Evolutionary conservation across 2,113 vertebrate genomes (phyloP), one percentile per base, ranked within the genome.

Genomic region (Crotophaga sulcirostris): DNA sequence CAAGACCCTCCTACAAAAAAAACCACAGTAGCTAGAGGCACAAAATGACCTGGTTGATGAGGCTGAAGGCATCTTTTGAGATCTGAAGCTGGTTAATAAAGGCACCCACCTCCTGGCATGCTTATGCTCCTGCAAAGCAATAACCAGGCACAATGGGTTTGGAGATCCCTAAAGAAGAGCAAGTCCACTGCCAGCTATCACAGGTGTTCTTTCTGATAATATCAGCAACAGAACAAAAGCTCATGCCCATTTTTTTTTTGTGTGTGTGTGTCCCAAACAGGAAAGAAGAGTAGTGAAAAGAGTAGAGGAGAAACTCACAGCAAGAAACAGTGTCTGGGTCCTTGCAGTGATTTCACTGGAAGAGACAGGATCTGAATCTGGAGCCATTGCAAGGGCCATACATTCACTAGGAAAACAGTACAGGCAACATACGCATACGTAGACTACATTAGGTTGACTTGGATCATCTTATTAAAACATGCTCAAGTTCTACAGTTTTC

Each of bases 391-490:
- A 74, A 49, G 8, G 25, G 73, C 89, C 77, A 58, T 18, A 45
- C 11, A 24, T 81, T 93, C 62, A 42, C 67, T 59, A 45, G 13
- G 31, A 58, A 55, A 10, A 82, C 31, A 90, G 51, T 23, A 66
- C 3, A 34, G 24, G 42, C 38, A 80, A 72, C 16, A 54, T 4
- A 77, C 0, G 0, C 18, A 29, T 34, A 29, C 5, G 3, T 11
- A 79, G n/a, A 69, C 9, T 36, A 17, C 13, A 13, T 69, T 54
- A 85, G 11, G 21, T 25, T 54, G 36, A 74, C 26, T 70, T 51
- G 49, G n/a, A 28, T 45, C 72, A 7, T 31, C 42, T 45, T 78
- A 40, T 4, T 52, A 89, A 92, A 88, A 69, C 5, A 44, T 58
- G 23, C 28, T 62, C 28, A 76, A 54, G 10, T 51, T 31, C 9